Evolutionary conservation across 2,113 vertebrate species (phyloP).

Genomic region (Mesoclemmys tuberculata): DNA sequence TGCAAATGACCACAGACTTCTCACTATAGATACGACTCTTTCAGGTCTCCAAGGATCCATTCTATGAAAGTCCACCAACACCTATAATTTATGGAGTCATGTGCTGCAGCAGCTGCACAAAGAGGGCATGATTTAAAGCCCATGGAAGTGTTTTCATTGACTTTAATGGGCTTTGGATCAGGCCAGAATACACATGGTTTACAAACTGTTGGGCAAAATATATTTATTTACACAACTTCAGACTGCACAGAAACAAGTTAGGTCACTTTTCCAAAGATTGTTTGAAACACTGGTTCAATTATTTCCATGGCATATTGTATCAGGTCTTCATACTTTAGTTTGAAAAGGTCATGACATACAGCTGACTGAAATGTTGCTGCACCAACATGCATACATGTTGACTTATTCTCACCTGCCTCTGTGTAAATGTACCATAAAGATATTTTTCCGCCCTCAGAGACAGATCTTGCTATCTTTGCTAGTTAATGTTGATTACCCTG

Average conservation of each 20-base stretch:
- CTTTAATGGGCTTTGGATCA: background rate
- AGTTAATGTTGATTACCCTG: background rate
- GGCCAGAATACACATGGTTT: background rate
- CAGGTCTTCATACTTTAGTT: background rate
- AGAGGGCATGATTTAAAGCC: background rate
- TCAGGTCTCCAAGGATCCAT: background rate
- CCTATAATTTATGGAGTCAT: background rate
- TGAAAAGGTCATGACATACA: background rate
- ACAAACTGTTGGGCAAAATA: background rate
- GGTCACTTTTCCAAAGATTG: background rate
- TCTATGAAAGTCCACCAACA: no score
- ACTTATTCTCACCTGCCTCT: background rate
- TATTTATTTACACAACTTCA: background rate
- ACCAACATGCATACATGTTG: background rate
- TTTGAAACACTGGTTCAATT: background rate
- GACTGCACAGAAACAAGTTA: background rate
- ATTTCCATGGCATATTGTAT: background rate
- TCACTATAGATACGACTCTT: background rate
- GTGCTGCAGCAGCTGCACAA: background rate
- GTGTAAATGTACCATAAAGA: conserved; percentile 40
- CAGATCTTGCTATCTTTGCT: background rate
- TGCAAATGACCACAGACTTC: background rate
- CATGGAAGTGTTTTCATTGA: background rate
- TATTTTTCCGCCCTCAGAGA: background rate
- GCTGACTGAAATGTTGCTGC: accelerated